Base-by-base conservation (phyloP, 2,113 vertebrate genomes). In the Nannobrachium achirus region DNA sequence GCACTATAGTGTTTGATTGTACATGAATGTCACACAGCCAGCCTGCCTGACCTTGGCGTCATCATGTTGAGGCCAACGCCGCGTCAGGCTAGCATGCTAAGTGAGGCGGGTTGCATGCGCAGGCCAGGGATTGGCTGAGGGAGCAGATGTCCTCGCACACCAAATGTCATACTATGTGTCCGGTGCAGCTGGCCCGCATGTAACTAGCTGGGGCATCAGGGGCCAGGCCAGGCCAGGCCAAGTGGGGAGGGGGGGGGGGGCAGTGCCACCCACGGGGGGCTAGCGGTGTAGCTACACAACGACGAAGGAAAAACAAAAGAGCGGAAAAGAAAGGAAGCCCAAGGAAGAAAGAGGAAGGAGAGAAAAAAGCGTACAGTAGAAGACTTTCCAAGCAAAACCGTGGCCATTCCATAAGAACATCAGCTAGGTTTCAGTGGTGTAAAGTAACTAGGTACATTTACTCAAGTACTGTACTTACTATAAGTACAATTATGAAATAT, bases 401-500 rank as follows among this genome's bases (percentile, higher is more conserved):
- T 7, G 63, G 48, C 19, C 3, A 50, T 71, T 73, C 63, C 56
- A 76, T 80, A 80, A 71, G 63, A 20, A 76, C 77, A 78, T 56
- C 45, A 55, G 56, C 52, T 50, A 64, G 33, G n/a, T n/a, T n/a
- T n/a, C n/a, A n/a, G n/a, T n/a, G n/a, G n/a, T n/a, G n/a, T n/a
- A n/a, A n/a, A n/a, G n/a, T n/a, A n/a, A n/a, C n/a, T n/a, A n/a
- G n/a, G n/a, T n/a, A n/a, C n/a, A n/a, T n/a, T n/a, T n/a, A n/a
- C n/a, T n/a, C n/a, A n/a, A n/a, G n/a, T n/a, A n/a, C n/a, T n/a
- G n/a, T n/a, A n/a, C n/a, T n/a, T n/a, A n/a, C n/a, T n/a, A n/a
- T n/a, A n/a, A n/a, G n/a, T n/a, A n/a, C n/a, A n/a, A n/a, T n/a
- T n/a, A n/a, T n/a, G n/a, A n/a, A n/a, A n/a, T n/a, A n/a, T n/a